A percentile compares a stretch with the other conserved stretches of the same genome.
Conservation (phyloP, 2,797 vertebrate genomes). For the Poecilia picta region DNA sequence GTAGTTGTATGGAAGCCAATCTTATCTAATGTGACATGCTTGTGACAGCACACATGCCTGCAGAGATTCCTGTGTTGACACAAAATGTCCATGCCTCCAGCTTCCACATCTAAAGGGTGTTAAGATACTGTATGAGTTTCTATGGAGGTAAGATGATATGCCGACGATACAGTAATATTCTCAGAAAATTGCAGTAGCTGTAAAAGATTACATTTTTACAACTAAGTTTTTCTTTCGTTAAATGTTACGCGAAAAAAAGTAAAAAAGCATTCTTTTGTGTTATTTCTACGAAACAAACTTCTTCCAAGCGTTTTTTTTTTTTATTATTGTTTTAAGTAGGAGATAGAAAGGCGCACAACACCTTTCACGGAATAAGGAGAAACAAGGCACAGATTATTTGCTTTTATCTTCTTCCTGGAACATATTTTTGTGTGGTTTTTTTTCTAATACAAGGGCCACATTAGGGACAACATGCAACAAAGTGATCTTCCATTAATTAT, state of each 20-base stretch:
- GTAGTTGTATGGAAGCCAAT: constrained; percentile 79
- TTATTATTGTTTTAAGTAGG: constrained; percentile 16
- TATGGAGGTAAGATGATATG: constrained; percentile 37
- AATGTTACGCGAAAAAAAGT: constrained; percentile 15
- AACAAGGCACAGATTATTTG: constrained; percentile 72
- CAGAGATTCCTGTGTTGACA: constrained; percentile 44
- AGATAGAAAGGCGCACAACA: constrained; percentile 25
- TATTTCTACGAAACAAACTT: constrained; percentile 27
- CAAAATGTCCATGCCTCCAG: constrained; percentile 56
- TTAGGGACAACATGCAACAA: constrained; percentile 66
- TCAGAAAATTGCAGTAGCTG: constrained; percentile 35
- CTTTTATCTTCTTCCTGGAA: constrained; percentile 50
- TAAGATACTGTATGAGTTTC: constrained; percentile 40
- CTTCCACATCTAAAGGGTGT: constrained; percentile 49
- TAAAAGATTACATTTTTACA: constrained; percentile 30
- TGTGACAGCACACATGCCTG: constrained; percentile 63
- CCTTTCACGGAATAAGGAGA: constrained; percentile 39
- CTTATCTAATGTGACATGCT: constrained; percentile 68
- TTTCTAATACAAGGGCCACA: constrained; percentile 48
- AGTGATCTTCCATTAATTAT: constrained; percentile 47
- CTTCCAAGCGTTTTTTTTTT: constrained; percentile 27
- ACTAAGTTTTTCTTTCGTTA: constrained; percentile 23
- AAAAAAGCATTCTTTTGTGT: constrained; percentile 7
- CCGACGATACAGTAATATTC: constrained; percentile 43
- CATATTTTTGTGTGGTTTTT: constrained; percentile 14